Evolutionary conservation across 2,888 invertebrate species (phyloP), one percentile per base, ranked within the genome.

Genomic region (Zhengitettix transpicula): DNA sequence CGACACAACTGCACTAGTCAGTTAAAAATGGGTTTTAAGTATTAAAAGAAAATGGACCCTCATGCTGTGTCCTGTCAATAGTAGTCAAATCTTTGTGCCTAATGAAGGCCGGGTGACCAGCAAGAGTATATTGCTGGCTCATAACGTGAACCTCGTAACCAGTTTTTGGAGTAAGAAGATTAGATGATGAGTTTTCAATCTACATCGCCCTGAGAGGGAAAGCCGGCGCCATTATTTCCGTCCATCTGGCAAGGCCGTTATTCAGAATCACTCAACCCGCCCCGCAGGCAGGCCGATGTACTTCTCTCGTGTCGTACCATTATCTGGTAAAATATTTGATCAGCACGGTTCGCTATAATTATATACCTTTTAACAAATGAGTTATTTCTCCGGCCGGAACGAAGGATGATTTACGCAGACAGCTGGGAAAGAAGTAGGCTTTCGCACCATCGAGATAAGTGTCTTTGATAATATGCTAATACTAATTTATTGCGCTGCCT

Each of bases 401-500:
- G 68, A 67, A 67, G 67, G 65, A 63, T 70, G 69, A 69, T 68
- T 69, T 68, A 69, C 65, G 64, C 63, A 61, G 61, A 65, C 65
- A 60, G 57, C 40, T 60, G 28, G 28, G 28, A 28, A 28, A 28
- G 53, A 60, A 56, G 56, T 60, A 61, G 58, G 55, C 61, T 59
- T 61, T 59, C 60, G 60, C 58, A 55, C 62, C 60, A 57, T 60
- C 52, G 55, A 62, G 70, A 70, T 70, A 68, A 68, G 67, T 67
- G 68, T 67, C 65, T 64, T 65, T 67, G 69, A 70, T 70, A 69
- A 70, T 70, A 70, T 70, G 69, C 68, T 70, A 70, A 70, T 70
- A 69, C 68, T 69, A 69, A 70, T 70, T 70, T 68, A 62, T 61
- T 59, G 59, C 42, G 17, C 53, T 41, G 53, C 42, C 52, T 61